phyloP scores from a whole-genome alignment of 2,113 vertebrate species.

The Seriola dumerili region DNA sequence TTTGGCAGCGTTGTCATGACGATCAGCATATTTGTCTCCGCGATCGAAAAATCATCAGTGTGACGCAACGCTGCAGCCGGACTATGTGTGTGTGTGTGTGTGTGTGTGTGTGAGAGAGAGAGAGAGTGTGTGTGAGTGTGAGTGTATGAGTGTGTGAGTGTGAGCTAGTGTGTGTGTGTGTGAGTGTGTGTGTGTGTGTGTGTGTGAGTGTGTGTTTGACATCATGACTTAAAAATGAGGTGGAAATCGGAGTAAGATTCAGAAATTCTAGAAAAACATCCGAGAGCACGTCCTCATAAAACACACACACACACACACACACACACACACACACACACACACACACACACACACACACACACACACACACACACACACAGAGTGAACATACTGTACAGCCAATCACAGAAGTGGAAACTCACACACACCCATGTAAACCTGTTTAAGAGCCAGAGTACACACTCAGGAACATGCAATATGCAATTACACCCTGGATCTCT shows the following conservation, averaged over 20 bases:
- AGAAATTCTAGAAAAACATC: constrained; percentile 47
- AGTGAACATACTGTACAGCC: background rate
- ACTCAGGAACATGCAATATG: constrained; percentile 3
- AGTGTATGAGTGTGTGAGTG: constrained; percentile 51
- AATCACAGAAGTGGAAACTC: constrained; percentile 1
- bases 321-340: constrained; percentile 11
- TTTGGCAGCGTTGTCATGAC: constrained; percentile 76
- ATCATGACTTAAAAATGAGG: constrained; percentile 69
- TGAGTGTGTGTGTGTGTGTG: constrained; percentile 20
- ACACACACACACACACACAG: constrained; percentile 2
- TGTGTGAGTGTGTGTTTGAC: constrained; percentile 56
- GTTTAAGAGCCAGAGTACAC: constrained; percentile 11
- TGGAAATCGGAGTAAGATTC: constrained; percentile 57
- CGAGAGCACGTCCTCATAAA: constrained; percentile 2
- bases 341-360: background rate
- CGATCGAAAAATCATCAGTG: constrained; percentile 65
- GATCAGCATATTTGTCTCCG: constrained; percentile 72
- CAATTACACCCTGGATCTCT: background rate
- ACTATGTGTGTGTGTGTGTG: background rate
- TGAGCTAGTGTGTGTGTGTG: constrained; percentile 19
- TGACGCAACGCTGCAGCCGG: constrained; percentile 69
- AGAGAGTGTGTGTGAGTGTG: constrained; percentile 16
- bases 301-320: constrained; percentile 15
- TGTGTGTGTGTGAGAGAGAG: background rate
- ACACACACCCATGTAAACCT: constrained; percentile 22